phyloP scores from a whole-genome alignment of 92 coral and sea anemone species.

The Heliopora coerulea region DNA sequence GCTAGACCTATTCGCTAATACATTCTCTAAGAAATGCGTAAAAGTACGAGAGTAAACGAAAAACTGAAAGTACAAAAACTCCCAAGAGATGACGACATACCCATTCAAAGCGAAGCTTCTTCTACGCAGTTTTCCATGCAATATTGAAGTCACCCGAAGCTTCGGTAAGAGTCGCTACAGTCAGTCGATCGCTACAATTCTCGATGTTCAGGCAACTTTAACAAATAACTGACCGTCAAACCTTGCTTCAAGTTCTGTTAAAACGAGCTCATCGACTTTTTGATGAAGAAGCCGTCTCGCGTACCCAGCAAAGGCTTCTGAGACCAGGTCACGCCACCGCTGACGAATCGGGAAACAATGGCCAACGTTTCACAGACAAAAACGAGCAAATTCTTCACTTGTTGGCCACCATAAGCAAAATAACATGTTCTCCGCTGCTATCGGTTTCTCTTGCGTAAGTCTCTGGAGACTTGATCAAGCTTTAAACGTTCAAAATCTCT shows the following conservation, averaged over 20 bases:
- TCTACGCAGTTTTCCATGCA: slow-evolving; percentile 4
- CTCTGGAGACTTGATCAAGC: slow-evolving; percentile 5
- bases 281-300: slow-evolving; percentile 5
- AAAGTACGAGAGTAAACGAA: neutral
- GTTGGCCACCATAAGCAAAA: neutral
- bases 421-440: neutral
- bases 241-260: neutral
- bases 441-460: slow-evolving; percentile 27
- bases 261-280: slow-evolving; percentile 1
- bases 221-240: neutral
- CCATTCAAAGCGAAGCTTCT: slow-evolving; percentile 46
- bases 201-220: neutral
- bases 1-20: neutral
- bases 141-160: neutral
- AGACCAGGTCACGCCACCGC: slow-evolving; percentile 40
- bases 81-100: slow-evolving; percentile 41
- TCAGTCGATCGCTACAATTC: neutral
- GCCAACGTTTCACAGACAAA: slow-evolving; percentile 37
- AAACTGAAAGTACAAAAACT: slow-evolving; percentile 16
- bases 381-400: neutral
- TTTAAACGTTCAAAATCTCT: slow-evolving; percentile 3
- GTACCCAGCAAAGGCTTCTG: slow-evolving; percentile 33
- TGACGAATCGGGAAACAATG: slow-evolving; percentile 46
- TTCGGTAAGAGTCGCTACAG: neutral
- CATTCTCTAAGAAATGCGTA: slow-evolving; percentile 25